These are phyloP conservation scores for Schizotus pectinicornis DNA, from an alignment of 2,888 invertebrate genomes.

Conservation along the genomic window DNA sequence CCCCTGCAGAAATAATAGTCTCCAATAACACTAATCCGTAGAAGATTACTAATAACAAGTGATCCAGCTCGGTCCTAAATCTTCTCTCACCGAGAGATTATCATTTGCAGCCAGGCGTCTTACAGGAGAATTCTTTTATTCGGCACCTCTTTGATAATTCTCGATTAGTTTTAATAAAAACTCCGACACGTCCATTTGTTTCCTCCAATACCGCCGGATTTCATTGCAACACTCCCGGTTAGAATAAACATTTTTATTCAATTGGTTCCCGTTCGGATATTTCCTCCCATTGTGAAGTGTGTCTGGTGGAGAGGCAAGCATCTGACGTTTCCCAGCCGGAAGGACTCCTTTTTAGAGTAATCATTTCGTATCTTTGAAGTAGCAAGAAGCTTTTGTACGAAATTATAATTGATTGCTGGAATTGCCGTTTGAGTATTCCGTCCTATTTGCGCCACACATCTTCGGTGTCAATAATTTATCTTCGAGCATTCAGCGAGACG, in stretches of 20 bases:
- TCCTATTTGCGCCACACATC: constrained; percentile 5
- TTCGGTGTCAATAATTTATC: constrained; percentile 20
- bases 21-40: constrained; percentile 42
- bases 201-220: constrained; percentile 24
- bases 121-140: constrained; percentile 21
- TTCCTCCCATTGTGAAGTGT: constrained; percentile 24
- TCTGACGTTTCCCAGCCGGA: constrained; percentile 35
- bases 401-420: constrained; percentile 41
- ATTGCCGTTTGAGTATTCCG: constrained; percentile 23
- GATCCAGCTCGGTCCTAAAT: constrained; percentile 41
- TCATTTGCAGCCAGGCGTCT: constrained; percentile 23
- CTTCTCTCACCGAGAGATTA: constrained; percentile 31
- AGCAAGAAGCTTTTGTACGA: constrained; percentile 34
- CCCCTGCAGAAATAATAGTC: constrained; percentile 40
- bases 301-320: constrained; percentile 25
- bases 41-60: constrained; percentile 44
- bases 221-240: constrained; percentile 14
- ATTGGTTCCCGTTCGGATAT: constrained; percentile 25
- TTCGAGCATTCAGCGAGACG: constrained; percentile 10
- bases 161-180: constrained; percentile 26
- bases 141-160: constrained; percentile 9
- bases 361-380: constrained; percentile 40
- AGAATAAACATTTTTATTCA: constrained; percentile 33
- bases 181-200: constrained; percentile 22
- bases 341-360: constrained; percentile 34